Base-by-base conservation (phyloP, 2,113 vertebrate genomes). In the Nyctereutes procyonoides region DNA sequence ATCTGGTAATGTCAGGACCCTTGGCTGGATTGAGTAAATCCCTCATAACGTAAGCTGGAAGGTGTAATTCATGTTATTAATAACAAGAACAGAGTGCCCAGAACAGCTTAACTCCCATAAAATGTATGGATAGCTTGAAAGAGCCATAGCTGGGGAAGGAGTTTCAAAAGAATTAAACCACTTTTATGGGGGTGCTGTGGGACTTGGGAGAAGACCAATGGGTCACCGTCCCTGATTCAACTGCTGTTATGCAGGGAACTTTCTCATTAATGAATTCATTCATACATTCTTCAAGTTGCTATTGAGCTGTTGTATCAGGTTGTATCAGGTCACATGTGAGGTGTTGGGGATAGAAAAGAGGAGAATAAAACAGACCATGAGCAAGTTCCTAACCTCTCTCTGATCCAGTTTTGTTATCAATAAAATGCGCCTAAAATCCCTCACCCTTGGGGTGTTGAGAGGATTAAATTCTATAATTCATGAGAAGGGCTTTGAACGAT, bases 21-120 rank as follows among this genome's bases (percentile, higher is more conserved):
- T 69, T 87, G 80, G 38, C 53, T 95, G 65, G 85, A 84, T 53
- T 92, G n/a, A 92, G 55, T 60, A 63, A 53, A 13, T 30, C 56
- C 22, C 77, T 81, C 38, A 90, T 67, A 91, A 89, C 81, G 28
- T 51, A 93, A 63, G 0, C 0, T 67, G 58, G 28, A 82, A 24
- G 28, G 3, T 88, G 35, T 48, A 8, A 12, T 83, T 82, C 74
- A 82, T 51, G 5, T 79, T 88, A 90, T 82, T 82, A 48, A 84
- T 79, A 82, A 71, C 9, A 32, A 77, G 90, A 63, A 48, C 22
- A 96, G 83, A 79, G 9, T 73, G 92, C 19, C 38, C 73, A 38
- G 51, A 92, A 62, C 6, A 56, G 20, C 35, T 17, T 15, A 28
- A 60, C 6, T 76, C 26, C 63, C 8, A 11, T 7, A 58, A 77